phyloP scores from a whole-genome alignment of 2,797 vertebrate genomes.

The Sparidentex hasta region DNA sequence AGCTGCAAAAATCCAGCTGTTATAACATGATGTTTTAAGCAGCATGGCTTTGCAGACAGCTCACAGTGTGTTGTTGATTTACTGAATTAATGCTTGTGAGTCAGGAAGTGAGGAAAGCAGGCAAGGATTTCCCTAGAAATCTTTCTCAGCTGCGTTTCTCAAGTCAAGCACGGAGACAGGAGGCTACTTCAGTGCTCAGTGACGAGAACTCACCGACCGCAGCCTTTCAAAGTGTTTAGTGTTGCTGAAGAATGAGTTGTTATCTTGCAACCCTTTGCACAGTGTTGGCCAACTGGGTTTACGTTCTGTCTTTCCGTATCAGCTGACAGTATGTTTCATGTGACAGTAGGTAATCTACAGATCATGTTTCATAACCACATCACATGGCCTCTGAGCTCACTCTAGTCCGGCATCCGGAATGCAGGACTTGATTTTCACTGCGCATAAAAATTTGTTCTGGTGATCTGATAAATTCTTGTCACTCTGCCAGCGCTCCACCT shows the following conservation, averaged over 20 bases:
- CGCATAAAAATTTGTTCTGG: not conserved
- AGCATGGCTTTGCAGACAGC: not conserved
- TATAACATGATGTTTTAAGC: not conserved
- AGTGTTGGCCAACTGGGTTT: slow-evolving; percentile 2
- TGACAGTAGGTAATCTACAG: slow-evolving; percentile 29
- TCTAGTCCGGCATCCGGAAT: not conserved
- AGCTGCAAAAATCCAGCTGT: not conserved
- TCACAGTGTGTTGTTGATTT: not conserved
- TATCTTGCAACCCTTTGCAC: slow-evolving; percentile 11
- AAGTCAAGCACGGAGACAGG: slow-evolving; percentile 4
- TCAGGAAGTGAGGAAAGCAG: not conserved
- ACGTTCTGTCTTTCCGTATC: slow-evolving; percentile 38
- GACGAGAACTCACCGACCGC: not conserved
- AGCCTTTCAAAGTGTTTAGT: not conserved
- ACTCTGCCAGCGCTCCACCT: not conserved
- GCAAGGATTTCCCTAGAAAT: not conserved
- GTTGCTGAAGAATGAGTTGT: slow-evolving; percentile 13
- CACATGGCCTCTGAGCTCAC: not conserved
- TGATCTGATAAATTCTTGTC: not conserved
- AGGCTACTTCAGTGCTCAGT: slow-evolving; percentile 18
- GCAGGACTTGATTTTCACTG: not conserved
- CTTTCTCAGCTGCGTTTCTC: not conserved
- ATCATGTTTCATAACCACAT: slow-evolving; percentile 52
- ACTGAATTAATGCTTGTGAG: not conserved
- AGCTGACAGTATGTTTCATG: slow-evolving; percentile 65